Evolutionary conservation across 2,113 vertebrate genomes (phyloP).

Genomic region (Stegastes partitus): DNA sequence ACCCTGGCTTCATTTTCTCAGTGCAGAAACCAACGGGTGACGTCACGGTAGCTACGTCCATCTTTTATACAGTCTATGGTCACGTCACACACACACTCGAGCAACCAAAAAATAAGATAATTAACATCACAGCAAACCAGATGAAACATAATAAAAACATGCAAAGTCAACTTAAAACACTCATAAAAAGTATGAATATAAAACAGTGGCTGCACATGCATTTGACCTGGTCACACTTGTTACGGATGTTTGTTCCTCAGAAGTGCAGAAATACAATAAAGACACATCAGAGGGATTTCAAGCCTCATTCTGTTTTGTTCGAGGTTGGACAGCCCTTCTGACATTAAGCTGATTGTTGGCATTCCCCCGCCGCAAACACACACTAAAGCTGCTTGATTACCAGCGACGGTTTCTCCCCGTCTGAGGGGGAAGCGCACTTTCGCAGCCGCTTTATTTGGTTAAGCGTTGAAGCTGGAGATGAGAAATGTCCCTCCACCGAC

Average conservation of each 20-base stretch:
- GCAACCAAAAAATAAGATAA: too few relatives aligned
- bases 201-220: too few relatives aligned
- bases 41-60: too few relatives aligned
- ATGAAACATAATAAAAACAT: too few relatives aligned
- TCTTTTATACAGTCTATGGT: too few relatives aligned
- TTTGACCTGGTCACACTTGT: too few relatives aligned
- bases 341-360: slow-evolving; percentile 18
- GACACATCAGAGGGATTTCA: background rate
- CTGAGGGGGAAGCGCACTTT: background rate
- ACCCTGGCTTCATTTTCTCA: too few relatives aligned
- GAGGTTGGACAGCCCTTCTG: background rate
- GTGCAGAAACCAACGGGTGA: too few relatives aligned
- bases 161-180: too few relatives aligned
- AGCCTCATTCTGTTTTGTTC: background rate
- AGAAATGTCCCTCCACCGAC: background rate
- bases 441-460: slow-evolving; percentile 7
- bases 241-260: background rate
- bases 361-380: slow-evolving; percentile 11
- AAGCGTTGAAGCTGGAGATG: slow-evolving; percentile 18
- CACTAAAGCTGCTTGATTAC: slow-evolving; percentile 36
- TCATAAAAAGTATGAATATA: too few relatives aligned
- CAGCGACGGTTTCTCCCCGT: background rate
- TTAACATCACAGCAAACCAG: too few relatives aligned
- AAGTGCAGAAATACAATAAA: background rate
- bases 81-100: too few relatives aligned